Base-by-base conservation (phyloP, 2,113 vertebrate species). In the Herpetotheres cachinnans region DNA sequence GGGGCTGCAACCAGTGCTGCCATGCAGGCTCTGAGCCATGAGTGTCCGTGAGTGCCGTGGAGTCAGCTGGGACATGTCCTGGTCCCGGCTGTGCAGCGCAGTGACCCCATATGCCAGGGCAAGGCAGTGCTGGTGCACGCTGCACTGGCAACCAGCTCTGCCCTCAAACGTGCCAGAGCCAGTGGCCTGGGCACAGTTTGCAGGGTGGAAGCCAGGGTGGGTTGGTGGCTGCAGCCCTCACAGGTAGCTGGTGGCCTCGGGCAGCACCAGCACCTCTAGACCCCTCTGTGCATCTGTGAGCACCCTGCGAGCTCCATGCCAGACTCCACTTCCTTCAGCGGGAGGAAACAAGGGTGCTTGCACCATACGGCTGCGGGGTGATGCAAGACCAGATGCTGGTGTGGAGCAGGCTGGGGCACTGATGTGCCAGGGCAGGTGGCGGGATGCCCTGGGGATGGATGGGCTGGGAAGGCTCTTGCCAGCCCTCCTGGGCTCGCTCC, bases 321-420 rank as follows among this genome's bases (percentile, higher is more conserved):
- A 0, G 1, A 52, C 54, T 89, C 36, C 74, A 73, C 78, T 96
- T 97, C 91, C 96, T 52, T 83, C 2, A 1, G 44, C 3, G 4
- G 55, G 29, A 96, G 74, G 74, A 94, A 97, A 84, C 6, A 12
- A 56, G 78, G 38, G 7, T 38, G 38, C 62, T 96, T 96, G 78
- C 67, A 0, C 63, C 93, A 95, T 55, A 56, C 0, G 0, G 50
- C 94, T 54, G 42, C 1, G 0, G 66, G 32, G 10, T 97, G 94
- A 93, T 74, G 94, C 79, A 96, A 97, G 89, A 90, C 42, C 93
- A 96, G 86, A 80, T 77, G 93, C 81, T 52, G 74, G 32, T 1
- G 2, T 59, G 67, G 52, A 89, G 29, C 32, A 69, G 50, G 36
- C 58, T 44, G 29, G 14, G 12, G 14, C 66, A 47, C 18, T 6